phyloP scores from a whole-genome alignment of 2,113 vertebrate species.

The Hippolais icterina region DNA sequence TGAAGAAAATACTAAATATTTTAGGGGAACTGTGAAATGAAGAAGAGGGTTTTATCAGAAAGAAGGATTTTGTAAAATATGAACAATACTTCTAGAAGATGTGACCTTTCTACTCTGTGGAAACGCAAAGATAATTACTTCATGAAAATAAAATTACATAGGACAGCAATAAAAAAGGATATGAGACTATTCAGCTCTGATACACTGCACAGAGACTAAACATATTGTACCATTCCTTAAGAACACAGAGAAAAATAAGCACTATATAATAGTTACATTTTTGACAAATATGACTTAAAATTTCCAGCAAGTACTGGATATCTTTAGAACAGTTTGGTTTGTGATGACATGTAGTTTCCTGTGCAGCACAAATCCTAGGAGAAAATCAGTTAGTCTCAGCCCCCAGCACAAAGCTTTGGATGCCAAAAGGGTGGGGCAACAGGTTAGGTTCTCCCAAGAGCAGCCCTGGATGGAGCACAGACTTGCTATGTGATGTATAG shows the following conservation, averaged over 20 bases:
- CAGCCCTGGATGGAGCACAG: background rate
- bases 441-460: background rate
- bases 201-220: background rate
- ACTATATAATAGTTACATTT: background rate
- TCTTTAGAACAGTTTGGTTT: background rate
- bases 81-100: constrained; percentile 25
- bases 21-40: background rate
- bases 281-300: background rate
- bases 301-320: background rate
- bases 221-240: background rate
- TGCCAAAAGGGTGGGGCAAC: background rate
- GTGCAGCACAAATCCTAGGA: background rate
- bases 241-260: background rate
- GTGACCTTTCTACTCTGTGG: background rate
- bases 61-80: background rate
- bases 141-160: constrained; percentile 35
- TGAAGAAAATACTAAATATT: background rate
- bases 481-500: background rate
- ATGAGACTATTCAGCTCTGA: background rate
- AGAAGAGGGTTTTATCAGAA: background rate
- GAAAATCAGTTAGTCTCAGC: background rate
- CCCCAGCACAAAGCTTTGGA: background rate
- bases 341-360: background rate
- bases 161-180: background rate
- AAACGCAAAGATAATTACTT: constrained; percentile 21